Conservation (phyloP, 2,113 vertebrate genomes). For the Semicossyphus pulcher region DNA sequence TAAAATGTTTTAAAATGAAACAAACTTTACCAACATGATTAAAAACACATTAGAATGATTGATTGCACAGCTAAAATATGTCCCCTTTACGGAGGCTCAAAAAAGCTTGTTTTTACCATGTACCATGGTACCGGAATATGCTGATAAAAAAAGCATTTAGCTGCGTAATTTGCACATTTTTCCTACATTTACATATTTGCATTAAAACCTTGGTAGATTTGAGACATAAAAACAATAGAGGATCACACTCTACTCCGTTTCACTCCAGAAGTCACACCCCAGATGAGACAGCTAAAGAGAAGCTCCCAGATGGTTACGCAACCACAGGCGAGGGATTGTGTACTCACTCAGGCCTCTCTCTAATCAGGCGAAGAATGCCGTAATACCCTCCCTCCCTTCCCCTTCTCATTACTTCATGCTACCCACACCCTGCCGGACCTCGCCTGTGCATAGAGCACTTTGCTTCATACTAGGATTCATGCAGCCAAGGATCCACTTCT, state of each 20-base stretch:
- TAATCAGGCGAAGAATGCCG: conserved; percentile 73
- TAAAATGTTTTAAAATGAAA: too few species aligned
- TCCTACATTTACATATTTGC: not conserved
- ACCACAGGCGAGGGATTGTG: conserved; percentile 52
- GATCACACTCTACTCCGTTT: conserved; percentile 8
- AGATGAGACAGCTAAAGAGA: conserved; percentile 21
- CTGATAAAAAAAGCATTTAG: too few species aligned
- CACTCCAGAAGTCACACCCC: conserved; percentile 28
- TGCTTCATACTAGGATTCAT: conserved; percentile 27
- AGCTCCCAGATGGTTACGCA: conserved; percentile 55
- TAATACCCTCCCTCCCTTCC: conserved; percentile 48
- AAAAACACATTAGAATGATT: too few species aligned
- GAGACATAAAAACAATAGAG: conserved; percentile 6
- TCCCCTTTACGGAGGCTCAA: too few species aligned
- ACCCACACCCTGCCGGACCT: conserved; percentile 52
- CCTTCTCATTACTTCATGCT: conserved; percentile 60
- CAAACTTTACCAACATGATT: too few species aligned
- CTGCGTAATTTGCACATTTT: not conserved
- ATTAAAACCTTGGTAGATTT: not conserved
- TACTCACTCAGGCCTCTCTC: conserved; percentile 53
- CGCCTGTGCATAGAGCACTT: conserved; percentile 7
- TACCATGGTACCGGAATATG: too few species aligned
- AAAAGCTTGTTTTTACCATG: too few species aligned
- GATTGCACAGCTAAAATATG: too few species aligned
- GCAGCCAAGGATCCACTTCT: conserved; percentile 29